Conservation (phyloP, 2,113 vertebrate species). For the Lepus europaeus region DNA sequence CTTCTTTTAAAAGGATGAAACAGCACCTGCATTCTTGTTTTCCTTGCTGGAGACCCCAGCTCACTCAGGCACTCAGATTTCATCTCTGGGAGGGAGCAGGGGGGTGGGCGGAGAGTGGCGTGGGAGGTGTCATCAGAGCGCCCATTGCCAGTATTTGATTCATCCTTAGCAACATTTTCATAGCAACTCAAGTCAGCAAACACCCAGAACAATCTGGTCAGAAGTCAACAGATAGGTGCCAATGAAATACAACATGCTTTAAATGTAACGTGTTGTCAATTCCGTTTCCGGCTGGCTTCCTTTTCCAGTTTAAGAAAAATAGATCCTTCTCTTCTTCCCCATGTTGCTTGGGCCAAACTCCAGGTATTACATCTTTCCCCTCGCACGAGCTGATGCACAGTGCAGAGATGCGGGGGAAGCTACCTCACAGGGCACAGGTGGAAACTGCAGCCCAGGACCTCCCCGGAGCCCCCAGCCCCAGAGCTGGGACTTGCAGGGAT, state of each 20-base stretch:
- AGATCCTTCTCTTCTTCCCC: not conserved
- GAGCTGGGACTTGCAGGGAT: not conserved
- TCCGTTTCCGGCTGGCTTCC: not conserved
- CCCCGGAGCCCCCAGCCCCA: not conserved
- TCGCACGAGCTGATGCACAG: not conserved
- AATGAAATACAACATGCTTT: not conserved
- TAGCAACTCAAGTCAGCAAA: not conserved
- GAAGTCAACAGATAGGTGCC: not conserved
- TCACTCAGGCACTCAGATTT: not conserved
- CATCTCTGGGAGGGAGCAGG: not conserved
- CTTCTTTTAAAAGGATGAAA: conserved; percentile 14
- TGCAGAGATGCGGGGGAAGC: not conserved
- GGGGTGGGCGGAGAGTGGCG: not conserved
- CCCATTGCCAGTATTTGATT: not conserved
- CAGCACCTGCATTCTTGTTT: not conserved
- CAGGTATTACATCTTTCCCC: not conserved
- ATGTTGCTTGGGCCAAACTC: not conserved
- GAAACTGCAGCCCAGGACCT: not conserved
- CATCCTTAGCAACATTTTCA: not conserved
- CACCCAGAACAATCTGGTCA: not conserved
- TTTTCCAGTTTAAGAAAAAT: conserved; percentile 37
- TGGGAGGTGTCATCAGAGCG: not conserved
- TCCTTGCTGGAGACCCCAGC: not conserved
- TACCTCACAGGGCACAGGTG: not conserved
- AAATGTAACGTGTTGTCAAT: conserved; percentile 12